A percentile compares a stretch with the other conserved stretches of the same genome.
These are phyloP conservation scores for Chionomys nivalis DNA, from an alignment of 2,113 vertebrate species.

Conservation along the genomic window DNA sequence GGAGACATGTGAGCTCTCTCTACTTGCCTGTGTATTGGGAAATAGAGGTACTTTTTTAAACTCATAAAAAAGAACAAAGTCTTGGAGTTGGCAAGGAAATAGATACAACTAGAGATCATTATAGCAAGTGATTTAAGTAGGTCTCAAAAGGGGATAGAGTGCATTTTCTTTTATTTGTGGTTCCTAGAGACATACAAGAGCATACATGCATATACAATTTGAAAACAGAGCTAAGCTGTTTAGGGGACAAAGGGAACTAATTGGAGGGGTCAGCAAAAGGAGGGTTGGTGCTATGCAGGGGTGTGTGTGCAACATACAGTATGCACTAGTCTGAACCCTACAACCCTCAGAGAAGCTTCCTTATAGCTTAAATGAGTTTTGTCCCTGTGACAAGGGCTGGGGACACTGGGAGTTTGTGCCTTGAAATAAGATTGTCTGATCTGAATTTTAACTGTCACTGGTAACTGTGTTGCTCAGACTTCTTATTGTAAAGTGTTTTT, in stretches of 20 bases:
- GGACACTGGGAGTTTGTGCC: neutral
- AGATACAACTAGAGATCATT: neutral
- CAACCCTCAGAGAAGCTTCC: neutral
- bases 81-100: neutral
- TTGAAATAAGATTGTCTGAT: neutral
- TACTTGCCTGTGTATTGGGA: neutral
- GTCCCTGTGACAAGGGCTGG: neutral
- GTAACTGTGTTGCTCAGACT: neutral
- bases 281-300: neutral
- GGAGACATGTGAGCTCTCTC: neutral
- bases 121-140: neutral
- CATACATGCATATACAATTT: neutral
- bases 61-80: neutral
- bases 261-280: neutral
- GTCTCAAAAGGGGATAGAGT: neutral
- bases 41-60: neutral
- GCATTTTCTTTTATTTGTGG: neutral
- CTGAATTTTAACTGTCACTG: neutral
- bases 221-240: neutral
- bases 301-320: neutral
- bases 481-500: neutral
- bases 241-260: neutral
- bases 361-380: neutral
- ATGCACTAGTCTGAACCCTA: neutral
- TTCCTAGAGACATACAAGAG: neutral